Base-by-base conservation (phyloP, 2,888 invertebrate genomes). In the Phasia obesa region DNA sequence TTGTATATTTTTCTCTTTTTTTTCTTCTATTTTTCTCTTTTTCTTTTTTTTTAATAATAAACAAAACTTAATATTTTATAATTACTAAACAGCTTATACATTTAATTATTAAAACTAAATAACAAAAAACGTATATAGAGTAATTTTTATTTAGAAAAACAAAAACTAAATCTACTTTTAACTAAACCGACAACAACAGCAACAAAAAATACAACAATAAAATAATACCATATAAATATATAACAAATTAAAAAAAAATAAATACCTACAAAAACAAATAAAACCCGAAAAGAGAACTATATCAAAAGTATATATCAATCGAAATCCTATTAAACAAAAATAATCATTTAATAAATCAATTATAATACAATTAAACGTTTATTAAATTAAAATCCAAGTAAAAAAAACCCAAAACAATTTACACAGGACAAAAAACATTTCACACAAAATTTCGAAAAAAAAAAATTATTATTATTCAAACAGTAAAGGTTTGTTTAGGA, bases 21-120 rank as follows among this genome's bases (percentile, higher is more conserved):
- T 84, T 81, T 71, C 84, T 84, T 73, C 81, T 76, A 84, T 83
- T 81, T 84, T 84, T 84, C 77, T 85, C 75, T 84, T 85, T 84
- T 81, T 84, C 81, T 84, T 85, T 73, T 79, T 71, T 81, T 71
- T 70, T 62, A 64, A 62, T 82, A 64, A 70, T 74, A 69, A 74
- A 71, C 62, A 27, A 65, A 77, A 35, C 59, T 55, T 35, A 59
- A 44, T 57, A 64, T 35, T 35, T 74, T 47, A 57, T 76, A 71
- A 81, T 79, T 64, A 42, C 49, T 67, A 73, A 85, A 88, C 88
- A 89, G 89, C 88, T 87, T 87, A 88, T 88, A 87, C 90, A 88
- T 89, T 88, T 88, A 89, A 88, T 88, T 89, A 90, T 85, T 90
- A 89, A 85, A 81, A 42, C 55, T 17, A 17, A 60, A 71, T 38